phyloP scores from a whole-genome alignment of 1,140 invertebrate genomes.

The Acyrthosiphon pisum region DNA sequence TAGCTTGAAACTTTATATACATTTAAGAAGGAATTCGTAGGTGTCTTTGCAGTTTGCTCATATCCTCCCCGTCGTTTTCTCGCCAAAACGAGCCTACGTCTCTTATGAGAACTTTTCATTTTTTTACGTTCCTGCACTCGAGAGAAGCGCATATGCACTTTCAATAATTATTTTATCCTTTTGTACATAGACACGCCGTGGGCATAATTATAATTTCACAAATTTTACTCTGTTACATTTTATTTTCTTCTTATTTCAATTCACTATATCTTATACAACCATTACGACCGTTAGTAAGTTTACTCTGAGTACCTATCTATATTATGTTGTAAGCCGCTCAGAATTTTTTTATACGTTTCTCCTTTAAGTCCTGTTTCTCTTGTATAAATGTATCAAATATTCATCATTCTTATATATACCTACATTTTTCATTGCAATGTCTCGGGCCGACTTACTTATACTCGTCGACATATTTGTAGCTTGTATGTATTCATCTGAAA shows the following conservation, averaged over 20 bases:
- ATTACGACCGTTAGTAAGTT: not conserved
- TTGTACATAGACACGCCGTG: not conserved
- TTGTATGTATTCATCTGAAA: not conserved
- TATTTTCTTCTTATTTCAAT: not conserved
- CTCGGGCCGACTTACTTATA: not conserved
- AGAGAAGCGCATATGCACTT: not conserved
- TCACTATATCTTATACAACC: not conserved
- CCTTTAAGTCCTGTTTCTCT: not conserved
- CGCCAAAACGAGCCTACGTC: not conserved
- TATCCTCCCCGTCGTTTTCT: not conserved
- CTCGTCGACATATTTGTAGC: not conserved
- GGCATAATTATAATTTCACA: not conserved
- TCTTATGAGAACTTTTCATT: not conserved
- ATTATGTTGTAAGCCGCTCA: not conserved
- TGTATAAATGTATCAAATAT: not conserved
- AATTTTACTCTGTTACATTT: not conserved
- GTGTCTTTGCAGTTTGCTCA: not conserved
- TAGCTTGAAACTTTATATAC: not conserved
- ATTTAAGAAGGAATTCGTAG: not conserved
- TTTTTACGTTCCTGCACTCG: not conserved
- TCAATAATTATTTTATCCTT: slow-evolving; percentile 7
- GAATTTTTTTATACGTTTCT: not conserved
- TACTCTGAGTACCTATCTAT: not conserved
- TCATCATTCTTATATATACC: not conserved
- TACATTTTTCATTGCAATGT: not conserved